Evolutionary conservation across 2,113 vertebrate species (phyloP), one percentile per base, ranked within the genome.

Genomic region (Theristicus caerulescens): DNA sequence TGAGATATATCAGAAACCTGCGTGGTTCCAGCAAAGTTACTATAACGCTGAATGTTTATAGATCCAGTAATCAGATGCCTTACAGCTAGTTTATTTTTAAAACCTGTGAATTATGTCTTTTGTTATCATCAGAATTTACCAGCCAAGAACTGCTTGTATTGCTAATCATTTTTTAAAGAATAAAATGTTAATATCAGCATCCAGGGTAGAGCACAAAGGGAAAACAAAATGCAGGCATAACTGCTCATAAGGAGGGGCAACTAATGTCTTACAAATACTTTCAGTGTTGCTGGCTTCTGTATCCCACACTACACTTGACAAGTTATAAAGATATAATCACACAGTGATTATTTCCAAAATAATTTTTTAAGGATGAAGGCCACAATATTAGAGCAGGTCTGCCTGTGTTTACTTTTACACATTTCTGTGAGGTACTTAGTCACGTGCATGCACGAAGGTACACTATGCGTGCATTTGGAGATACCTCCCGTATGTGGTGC

Each of bases 61-160:
- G 51, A 87, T 88, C 49, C 34, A 70, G 70, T 62, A 61, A 85
- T 82, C 78, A 80, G 42, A 74, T 92, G 55, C 44, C 67, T 94
- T 90, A 70, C 25, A 76, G 55, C 32, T 38, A 51, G 38, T 83
- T 90, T 94, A 62, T 77, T 92, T 95, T 95, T 94, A 83, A 92
- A 95, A 90, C 21, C 32, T 90, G 22, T 40, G 76, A 80, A 74
- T 88, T 72, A 65, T 16, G 22, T 52, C 22, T 85, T 91, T 85
- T 58, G 46, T 85, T 93, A 44, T 54, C 14, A 66, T 70, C 54
- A 61, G 47, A 82, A 81, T 88, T 93, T 88, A 42, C 66, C 40
- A 92, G 58, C 80, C 81, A 79, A 79, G 61, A 91, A 25, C 22
- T 67, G 18, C 40, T 92, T 72, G 29, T 79, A 52, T 84, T 84